Evolutionary conservation across 2,797 vertebrate genomes (phyloP), one percentile per base, ranked within the genome.

Genomic region (Sylvia borin): DNA sequence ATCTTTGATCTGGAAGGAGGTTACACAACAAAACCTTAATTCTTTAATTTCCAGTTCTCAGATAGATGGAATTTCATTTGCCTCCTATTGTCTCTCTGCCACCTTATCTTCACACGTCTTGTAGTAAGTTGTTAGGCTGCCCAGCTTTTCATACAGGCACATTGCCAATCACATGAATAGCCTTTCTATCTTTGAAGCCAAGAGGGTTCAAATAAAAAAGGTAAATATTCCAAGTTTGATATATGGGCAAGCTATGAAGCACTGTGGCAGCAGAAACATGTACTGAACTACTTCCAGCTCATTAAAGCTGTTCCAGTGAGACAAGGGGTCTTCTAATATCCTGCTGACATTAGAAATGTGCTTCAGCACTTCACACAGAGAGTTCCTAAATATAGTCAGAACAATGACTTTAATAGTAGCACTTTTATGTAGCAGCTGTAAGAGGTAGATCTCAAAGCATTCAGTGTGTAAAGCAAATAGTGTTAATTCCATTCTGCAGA

Each of bases 201-300:
- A 60, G 67, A 78, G 62, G 26, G 20, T 90, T 94, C 83, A 67
- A 48, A 62, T 53, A 85, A 64, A 75, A 55, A 79, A 94, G 60
- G 91, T 92, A 95, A 90, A 95, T 90, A 92, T 82, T 93, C 64
- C 68, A 85, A 62, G 79, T 88, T 87, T 97, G 93, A 94, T 92
- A 61, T 87, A 68, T 74, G 77, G 86, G 53, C 72, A 95, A 88
- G 64, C 76, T 94, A 55, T 76, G 77, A 75, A 94, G 75, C 47
- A 40, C 78, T 19, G 45, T 92, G 72, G 81, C 72, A 85, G 79
- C 48, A 79, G 91, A 84, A 95, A 76, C 55, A 51, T 53, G 16
- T 76, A 61, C 51, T 60, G 74, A 96, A 72, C 74, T 91, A 70
- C 80, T 90, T 95, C 60, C 67, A 95, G 55, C 80, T 96, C 91